A percentile compares a stretch with the other conserved stretches of the same genome.
These are phyloP conservation scores for Nothocercus nigrocapillus DNA, from an alignment of 2,113 vertebrate genomes.

Conservation along the genomic window DNA sequence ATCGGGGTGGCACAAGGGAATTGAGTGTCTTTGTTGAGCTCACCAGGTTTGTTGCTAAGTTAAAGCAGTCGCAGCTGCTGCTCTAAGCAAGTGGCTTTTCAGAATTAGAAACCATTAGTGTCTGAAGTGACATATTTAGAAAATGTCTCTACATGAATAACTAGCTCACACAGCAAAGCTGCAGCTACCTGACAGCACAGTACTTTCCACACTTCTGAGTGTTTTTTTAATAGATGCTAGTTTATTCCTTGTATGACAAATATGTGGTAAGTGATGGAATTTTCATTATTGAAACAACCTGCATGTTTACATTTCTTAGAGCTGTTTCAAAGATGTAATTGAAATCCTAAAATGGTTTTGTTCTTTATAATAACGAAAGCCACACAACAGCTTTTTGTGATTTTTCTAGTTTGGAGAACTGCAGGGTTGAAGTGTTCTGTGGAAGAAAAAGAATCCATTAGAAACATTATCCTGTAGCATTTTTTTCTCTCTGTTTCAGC, in stretches of 20 bases:
- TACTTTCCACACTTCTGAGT: background rate
- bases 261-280: slow-evolving; percentile 1
- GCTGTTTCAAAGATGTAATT: slow-evolving; percentile 27
- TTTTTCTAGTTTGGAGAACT: slow-evolving; percentile 14
- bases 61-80: slow-evolving; percentile 3
- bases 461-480: background rate
- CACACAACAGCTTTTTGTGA: background rate
- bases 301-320: slow-evolving; percentile 45
- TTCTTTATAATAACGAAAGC: slow-evolving; percentile 8
- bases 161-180: slow-evolving; percentile 21
- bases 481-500: background rate
- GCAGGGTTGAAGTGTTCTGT: background rate
- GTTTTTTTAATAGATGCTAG: background rate
- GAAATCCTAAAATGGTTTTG: slow-evolving; percentile 31
- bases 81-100: slow-evolving; percentile 43
- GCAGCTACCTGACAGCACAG: slow-evolving; percentile 5
- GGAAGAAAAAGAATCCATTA: background rate
- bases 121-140: slow-evolving; percentile 29
- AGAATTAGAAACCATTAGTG: slow-evolving; percentile 48
- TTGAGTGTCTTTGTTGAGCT: background rate
- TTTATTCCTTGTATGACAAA: background rate
- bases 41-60: background rate
- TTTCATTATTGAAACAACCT: slow-evolving; percentile 26
- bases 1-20: background rate
- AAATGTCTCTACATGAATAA: slow-evolving; percentile 13